Percentiles rank a stretch among this genome's conserved stretches.
Evolutionary conservation across 2,113 vertebrate genomes (phyloP).

Genomic region (Archilochus colubris): DNA sequence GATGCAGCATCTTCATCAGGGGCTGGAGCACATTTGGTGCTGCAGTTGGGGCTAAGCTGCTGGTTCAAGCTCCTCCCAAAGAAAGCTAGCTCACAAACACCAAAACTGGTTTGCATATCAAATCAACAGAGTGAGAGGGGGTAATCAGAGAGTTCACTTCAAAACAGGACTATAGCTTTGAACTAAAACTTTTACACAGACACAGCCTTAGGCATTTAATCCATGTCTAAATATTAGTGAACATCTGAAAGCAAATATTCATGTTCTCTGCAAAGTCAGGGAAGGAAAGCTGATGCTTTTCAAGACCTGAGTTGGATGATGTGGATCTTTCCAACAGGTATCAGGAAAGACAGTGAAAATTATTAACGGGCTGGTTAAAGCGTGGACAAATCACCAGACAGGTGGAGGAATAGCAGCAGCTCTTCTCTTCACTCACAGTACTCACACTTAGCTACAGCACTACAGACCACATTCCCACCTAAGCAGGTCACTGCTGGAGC

Average conservation of each 20-base stretch:
- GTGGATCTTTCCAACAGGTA: background rate
- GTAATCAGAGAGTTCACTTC: conserved; percentile 11
- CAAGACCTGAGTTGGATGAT: background rate
- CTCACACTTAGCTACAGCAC: background rate
- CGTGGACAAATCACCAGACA: background rate
- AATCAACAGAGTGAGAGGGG: background rate
- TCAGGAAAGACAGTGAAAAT: background rate
- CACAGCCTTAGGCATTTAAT: background rate
- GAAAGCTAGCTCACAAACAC: background rate
- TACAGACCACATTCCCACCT: background rate
- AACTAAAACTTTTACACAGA: background rate
- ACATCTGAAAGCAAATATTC: background rate
- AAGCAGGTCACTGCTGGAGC: background rate
- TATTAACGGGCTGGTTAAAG: background rate
- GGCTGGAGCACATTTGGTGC: background rate
- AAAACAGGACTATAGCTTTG: conserved; percentile 12
- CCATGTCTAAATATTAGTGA: background rate
- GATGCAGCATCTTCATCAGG: background rate
- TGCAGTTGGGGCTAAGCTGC: background rate
- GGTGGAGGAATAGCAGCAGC: background rate
- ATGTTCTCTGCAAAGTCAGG: background rate
- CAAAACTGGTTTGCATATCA: conserved; percentile 7
- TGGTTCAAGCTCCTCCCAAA: background rate
- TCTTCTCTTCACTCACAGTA: background rate
- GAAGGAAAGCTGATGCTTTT: background rate